Evolutionary conservation across 1,140 invertebrate species (phyloP).

Genomic region (Planococcus citri): DNA sequence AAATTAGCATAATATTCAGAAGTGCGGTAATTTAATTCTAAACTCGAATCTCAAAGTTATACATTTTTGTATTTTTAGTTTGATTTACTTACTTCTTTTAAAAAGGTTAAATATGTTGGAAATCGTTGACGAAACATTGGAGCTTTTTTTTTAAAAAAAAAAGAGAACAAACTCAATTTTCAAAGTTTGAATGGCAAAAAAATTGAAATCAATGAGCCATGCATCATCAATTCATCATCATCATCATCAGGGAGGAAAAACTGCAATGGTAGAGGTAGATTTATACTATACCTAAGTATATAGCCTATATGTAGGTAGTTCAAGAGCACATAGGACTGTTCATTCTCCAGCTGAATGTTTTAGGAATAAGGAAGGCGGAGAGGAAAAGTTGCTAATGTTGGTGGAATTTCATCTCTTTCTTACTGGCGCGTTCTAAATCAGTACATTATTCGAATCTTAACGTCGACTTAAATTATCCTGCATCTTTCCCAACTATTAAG

Average conservation of each 20-base stretch:
- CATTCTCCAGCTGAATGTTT: no score
- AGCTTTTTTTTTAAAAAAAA: no score
- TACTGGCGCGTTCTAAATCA: not conserved
- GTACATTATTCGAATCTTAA: conserved; percentile 7
- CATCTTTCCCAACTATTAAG: not conserved
- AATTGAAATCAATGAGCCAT: not conserved
- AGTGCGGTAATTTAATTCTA: not conserved
- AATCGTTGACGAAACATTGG: not conserved
- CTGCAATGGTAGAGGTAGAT: no score
- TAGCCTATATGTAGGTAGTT: no score
- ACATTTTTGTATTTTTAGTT: not conserved
- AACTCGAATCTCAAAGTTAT: not conserved
- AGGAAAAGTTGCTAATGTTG: conserved; percentile 7
- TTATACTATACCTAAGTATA: no score
- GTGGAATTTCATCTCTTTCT: not conserved
- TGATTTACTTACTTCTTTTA: not conserved
- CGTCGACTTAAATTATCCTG: conserved; percentile 6
- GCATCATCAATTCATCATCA: no score
- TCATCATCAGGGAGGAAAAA: no score
- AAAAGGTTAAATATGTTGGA: not conserved
- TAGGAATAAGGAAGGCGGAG: not conserved
- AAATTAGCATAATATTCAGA: no score
- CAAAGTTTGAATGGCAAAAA: not conserved
- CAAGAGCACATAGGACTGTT: no score
- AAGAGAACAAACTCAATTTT: not conserved